phyloP scores from a whole-genome alignment of 2,113 vertebrate genomes.

The Cynopterus brachyotis region DNA sequence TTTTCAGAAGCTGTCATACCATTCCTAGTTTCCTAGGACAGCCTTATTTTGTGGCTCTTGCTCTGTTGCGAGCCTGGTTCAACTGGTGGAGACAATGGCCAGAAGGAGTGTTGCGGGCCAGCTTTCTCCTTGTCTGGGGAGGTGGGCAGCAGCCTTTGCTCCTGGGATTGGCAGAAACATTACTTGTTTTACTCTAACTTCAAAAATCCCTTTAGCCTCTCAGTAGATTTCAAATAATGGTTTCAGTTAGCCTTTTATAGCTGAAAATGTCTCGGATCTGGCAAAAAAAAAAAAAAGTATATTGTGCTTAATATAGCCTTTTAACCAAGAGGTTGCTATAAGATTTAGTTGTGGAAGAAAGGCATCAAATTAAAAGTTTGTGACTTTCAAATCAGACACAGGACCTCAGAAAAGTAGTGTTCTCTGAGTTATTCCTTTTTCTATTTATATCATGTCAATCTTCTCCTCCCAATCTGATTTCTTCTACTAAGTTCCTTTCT shows the following conservation, averaged over 20 bases:
- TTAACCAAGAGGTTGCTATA: slow-evolving; percentile 49
- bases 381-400: slow-evolving; percentile 1
- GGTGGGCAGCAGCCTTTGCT: background rate
- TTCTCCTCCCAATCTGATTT: slow-evolving; percentile 35
- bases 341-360: slow-evolving; percentile 36
- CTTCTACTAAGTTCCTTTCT: slow-evolving; percentile 56
- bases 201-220: slow-evolving; percentile 29
- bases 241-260: slow-evolving; percentile 59
- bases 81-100: background rate
- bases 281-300: background rate
- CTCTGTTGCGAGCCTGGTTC: background rate
- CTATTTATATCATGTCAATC: slow-evolving; percentile 34
- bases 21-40: background rate
- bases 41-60: background rate
- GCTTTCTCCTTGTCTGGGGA: background rate
- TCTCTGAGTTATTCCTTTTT: slow-evolving; percentile 42
- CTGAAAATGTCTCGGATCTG: slow-evolving; percentile 35
- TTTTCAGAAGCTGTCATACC: background rate
- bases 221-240: slow-evolving; percentile 42
- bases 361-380: slow-evolving; percentile 20
- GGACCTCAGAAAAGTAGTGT: slow-evolving; percentile 24
- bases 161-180: background rate
- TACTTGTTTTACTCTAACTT: slow-evolving; percentile 27
- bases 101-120: background rate
- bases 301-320: slow-evolving; percentile 36